Evolutionary conservation across 2,797 vertebrate genomes (phyloP).

Genomic region (Characodon lateralis): DNA sequence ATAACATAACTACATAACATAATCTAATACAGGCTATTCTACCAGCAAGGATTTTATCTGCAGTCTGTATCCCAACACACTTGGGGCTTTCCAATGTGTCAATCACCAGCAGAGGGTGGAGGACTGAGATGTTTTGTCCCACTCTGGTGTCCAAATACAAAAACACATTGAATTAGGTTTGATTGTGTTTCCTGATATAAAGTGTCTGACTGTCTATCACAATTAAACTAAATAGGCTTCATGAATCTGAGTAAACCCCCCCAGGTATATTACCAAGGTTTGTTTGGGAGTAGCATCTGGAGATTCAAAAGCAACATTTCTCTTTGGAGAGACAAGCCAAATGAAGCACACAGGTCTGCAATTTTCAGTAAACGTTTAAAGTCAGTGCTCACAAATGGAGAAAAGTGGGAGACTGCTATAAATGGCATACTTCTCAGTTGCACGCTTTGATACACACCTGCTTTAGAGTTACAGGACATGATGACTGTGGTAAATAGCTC

Average conservation of each 20-base stretch:
- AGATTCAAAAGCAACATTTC: constrained; percentile 9
- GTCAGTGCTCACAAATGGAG: constrained; percentile 16
- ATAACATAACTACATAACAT: constrained; percentile 1
- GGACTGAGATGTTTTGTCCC: neutral
- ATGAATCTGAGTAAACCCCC: constrained; percentile 8
- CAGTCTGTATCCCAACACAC: neutral
- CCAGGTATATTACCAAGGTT: constrained; percentile 3
- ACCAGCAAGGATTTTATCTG: constrained; percentile 2
- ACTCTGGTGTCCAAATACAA: constrained; percentile 12
- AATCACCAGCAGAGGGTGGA: constrained; percentile 5
- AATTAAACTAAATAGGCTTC: constrained; percentile 23
- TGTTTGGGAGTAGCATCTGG: constrained; percentile 21
- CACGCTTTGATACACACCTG: neutral
- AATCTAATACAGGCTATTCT: constrained; percentile 7
- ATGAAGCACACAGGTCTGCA: constrained; percentile 27
- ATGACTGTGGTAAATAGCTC: neutral
- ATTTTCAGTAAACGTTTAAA: constrained; percentile 19
- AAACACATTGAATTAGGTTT: constrained; percentile 18
- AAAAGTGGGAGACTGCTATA: constrained; percentile 14
- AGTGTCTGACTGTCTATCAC: constrained; percentile 20
- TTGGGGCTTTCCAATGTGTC: constrained; percentile 5
- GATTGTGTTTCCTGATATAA: neutral
- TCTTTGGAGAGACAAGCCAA: constrained; percentile 9
- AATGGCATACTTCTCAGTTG: neutral
- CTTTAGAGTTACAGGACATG: neutral